These are phyloP conservation scores for Cynopterus brachyotis DNA, from an alignment of 2,113 vertebrate genomes.

Conservation along the genomic window DNA sequence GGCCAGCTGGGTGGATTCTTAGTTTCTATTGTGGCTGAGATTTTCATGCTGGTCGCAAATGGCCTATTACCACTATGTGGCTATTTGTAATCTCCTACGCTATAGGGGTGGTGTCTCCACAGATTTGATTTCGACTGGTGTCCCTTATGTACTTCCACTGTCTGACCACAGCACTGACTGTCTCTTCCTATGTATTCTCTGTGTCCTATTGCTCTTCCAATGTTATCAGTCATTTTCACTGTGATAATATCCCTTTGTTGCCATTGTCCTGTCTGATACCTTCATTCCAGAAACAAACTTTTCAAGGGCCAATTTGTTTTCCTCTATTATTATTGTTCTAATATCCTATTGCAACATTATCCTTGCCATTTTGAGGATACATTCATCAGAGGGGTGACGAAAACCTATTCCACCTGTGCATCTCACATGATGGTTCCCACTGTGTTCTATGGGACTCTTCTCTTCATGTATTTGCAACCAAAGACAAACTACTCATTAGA, in stretches of 20 bases:
- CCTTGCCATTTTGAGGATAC: too few species aligned
- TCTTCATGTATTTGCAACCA: constrained; percentile 68
- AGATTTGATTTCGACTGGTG: too few species aligned
- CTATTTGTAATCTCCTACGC: too few species aligned
- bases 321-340: too few species aligned
- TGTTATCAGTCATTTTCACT: constrained; percentile 65
- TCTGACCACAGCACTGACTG: background rate
- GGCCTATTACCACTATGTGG: too few species aligned
- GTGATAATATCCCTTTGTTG: background rate
- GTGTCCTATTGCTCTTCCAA: constrained; percentile 51
- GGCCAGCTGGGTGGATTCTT: too few species aligned
- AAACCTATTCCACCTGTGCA: constrained; percentile 62
- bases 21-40: too few species aligned
- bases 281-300: background rate
- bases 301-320: background rate
- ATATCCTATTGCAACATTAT: too few species aligned
- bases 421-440: constrained; percentile 20
- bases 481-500: constrained; percentile 42
- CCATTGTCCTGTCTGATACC: too few species aligned
- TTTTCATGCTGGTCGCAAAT: too few species aligned
- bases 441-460: background rate
- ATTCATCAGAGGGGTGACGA: too few species aligned
- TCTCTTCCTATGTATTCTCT: constrained; percentile 38
- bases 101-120: too few species aligned
- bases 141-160: background rate